Conservation (phyloP, 2,113 vertebrate genomes). For the Uria lomvia region DNA sequence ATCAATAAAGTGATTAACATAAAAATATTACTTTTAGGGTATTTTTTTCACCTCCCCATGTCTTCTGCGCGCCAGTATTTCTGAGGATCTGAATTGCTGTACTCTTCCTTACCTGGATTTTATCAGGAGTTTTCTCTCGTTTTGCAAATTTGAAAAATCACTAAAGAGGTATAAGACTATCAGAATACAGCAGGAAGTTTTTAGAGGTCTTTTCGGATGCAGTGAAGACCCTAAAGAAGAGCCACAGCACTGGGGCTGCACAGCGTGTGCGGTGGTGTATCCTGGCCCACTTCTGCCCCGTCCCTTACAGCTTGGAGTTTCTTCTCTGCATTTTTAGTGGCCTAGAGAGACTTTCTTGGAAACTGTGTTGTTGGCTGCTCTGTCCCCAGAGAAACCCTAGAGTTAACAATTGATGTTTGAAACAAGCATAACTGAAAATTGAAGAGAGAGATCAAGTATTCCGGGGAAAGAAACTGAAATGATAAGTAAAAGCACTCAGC, state of each 20-base stretch:
- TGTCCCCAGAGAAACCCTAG: constrained; percentile 33
- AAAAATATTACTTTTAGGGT: neutral
- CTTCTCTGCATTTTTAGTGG: constrained; percentile 11
- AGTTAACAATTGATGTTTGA: constrained; percentile 59
- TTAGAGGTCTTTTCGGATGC: neutral
- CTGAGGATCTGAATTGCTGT: neutral
- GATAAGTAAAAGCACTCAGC: constrained; percentile 61
- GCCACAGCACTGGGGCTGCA: neutral
- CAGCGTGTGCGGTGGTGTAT: neutral
- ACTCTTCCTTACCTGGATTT: neutral
- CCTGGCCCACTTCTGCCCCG: neutral
- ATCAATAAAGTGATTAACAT: neutral
- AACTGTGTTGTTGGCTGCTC: constrained; percentile 29
- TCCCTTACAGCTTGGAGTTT: neutral
- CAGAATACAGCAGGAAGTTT: neutral
- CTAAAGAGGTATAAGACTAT: neutral
- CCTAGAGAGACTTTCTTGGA: constrained; percentile 33
- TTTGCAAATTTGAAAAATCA: neutral
- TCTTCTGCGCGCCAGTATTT: neutral
- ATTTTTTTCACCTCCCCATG: neutral
- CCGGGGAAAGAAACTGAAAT: constrained; percentile 37
- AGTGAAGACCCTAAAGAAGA: neutral
- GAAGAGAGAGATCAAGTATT: constrained; percentile 42
- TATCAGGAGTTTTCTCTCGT: neutral
- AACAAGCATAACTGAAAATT: constrained; percentile 39